Evolutionary conservation across 2,797 vertebrate species (phyloP).

Genomic region (Petrocephalus schoutedeni): DNA sequence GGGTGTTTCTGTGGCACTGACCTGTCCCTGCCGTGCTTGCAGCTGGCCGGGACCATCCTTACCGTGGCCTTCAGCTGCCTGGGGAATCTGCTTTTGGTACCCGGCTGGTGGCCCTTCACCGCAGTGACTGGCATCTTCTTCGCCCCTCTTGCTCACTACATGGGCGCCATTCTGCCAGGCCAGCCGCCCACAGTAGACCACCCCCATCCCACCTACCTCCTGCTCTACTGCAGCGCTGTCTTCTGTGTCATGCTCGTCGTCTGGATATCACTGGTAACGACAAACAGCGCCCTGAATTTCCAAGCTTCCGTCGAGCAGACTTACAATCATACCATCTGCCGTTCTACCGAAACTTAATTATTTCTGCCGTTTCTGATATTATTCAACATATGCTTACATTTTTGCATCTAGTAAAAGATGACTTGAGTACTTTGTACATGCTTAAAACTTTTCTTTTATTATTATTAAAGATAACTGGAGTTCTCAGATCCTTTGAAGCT

Average conservation of each 20-base stretch:
- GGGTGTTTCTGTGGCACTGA: background rate
- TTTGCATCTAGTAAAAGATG: background rate
- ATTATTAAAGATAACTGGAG: conserved; percentile 47
- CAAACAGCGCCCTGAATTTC: background rate
- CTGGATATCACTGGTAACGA: conserved; percentile 57
- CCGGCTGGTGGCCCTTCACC: conserved; percentile 33
- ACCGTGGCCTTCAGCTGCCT: conserved; percentile 47
- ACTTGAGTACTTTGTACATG: background rate
- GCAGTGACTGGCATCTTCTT: conserved; percentile 36
- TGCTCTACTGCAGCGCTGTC: conserved; percentile 34
- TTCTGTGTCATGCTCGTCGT: conserved; percentile 33
- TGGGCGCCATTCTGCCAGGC: conserved; percentile 23
- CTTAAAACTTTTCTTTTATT: background rate
- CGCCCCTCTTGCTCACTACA: conserved; percentile 29
- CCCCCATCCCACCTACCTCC: background rate
- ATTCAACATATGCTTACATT: background rate
- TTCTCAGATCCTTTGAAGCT: conserved; percentile 39
- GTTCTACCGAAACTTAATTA: background rate
- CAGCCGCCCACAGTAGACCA: background rate
- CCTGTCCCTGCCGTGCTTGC: conserved; percentile 17
- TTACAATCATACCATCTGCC: background rate
- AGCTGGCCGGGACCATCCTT: conserved; percentile 57
- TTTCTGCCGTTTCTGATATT: background rate
- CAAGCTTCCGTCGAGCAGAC: background rate
- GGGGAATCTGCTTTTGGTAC: conserved; percentile 40